Conservation (phyloP, 2,797 vertebrate species). For the Leptatherina wallacei region DNA sequence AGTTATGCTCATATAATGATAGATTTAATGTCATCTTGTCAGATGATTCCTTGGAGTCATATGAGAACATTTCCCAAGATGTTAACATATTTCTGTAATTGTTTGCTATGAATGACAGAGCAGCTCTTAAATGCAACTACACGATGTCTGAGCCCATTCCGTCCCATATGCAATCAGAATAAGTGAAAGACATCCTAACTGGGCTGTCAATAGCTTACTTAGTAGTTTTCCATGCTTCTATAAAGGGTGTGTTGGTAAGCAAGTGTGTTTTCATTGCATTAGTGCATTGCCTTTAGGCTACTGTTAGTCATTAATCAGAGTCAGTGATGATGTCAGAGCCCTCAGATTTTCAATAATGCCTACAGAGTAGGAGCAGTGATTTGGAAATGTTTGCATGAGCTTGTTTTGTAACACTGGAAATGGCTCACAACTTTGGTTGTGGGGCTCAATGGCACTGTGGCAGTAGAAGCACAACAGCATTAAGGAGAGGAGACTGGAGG, state of each 20-base stretch:
- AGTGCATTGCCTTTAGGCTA: conserved; percentile 53
- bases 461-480: conserved; percentile 52
- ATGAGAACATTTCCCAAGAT: conserved; percentile 9
- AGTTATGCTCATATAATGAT: not conserved
- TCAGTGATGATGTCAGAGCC: conserved; percentile 53
- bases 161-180: conserved; percentile 9
- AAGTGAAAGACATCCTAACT: conserved; percentile 33
- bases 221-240: conserved; percentile 60
- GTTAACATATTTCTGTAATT: not conserved
- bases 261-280: conserved; percentile 42
- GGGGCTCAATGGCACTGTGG: conserved; percentile 63
- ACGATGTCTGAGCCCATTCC: conserved; percentile 5
- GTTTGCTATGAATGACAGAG: not conserved
- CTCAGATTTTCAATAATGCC: conserved; percentile 23
- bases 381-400: conserved; percentile 5
- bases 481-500: conserved; percentile 59
- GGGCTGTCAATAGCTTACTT: conserved; percentile 54
- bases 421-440: not conserved
- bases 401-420: not conserved
- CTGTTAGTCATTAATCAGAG: conserved; percentile 67
- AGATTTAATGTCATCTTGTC: not conserved
- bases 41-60: not conserved
- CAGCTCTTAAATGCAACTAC: not conserved
- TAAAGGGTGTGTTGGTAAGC: conserved; percentile 51
- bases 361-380: conserved; percentile 2